A percentile compares a stretch with the other conserved stretches of the same genome.
phyloP scores from a whole-genome alignment of 35 echinoderm and acorn worm genomes.

The Hemicentrotus pulcherrimus region DNA sequence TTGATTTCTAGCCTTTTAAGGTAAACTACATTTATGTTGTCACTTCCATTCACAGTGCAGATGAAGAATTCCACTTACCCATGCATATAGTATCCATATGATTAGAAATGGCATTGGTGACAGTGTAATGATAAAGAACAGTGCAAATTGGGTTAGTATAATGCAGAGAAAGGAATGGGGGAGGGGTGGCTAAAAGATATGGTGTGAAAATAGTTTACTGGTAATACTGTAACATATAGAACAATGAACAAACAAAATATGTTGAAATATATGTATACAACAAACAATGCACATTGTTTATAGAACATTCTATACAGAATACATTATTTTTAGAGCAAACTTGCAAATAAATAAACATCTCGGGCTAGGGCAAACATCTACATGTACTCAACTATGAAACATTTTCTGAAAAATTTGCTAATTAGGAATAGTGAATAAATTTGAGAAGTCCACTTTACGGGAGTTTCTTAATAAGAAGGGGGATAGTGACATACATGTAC shows the following conservation, averaged over 20 bases:
- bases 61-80: neutral
- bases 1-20: no score
- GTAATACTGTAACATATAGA: neutral
- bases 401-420: no score
- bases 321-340: neutral
- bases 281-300: neutral
- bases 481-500: no score
- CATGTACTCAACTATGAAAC: no score
- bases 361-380: no score
- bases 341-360: no score
- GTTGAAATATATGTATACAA: neutral
- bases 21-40: no score
- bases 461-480: no score
- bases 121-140: neutral
- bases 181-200: neutral
- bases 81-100: neutral
- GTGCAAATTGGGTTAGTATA: neutral
- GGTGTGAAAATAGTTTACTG: neutral
- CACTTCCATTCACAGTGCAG: neutral
- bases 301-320: neutral
- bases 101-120: neutral
- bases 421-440: no score
- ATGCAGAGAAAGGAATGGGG: neutral
- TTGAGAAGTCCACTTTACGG: no score
- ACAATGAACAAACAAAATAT: neutral